Conservation (phyloP, 2,113 vertebrate species). For the Sebastes schlegelii region DNA sequence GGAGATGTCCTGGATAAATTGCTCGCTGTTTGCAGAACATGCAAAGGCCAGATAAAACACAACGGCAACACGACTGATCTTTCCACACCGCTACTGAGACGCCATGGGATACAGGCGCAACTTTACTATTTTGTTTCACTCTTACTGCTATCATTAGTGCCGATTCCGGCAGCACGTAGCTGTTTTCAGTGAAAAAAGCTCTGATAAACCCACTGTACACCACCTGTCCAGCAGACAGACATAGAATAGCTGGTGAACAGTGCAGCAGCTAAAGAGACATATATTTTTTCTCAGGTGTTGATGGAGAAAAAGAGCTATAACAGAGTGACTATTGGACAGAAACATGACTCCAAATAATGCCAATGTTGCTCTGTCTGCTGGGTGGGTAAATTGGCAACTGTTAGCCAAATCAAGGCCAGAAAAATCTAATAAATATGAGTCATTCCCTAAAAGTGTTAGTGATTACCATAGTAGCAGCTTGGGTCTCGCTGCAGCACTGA, state of each 20-base stretch:
- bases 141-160: not conserved
- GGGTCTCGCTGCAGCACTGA: not conserved
- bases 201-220: not conserved
- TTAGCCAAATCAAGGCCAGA: not conserved
- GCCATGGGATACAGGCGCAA: too few species aligned
- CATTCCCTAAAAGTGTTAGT: constrained; percentile 3
- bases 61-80: too few species aligned
- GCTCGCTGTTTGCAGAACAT: too few species aligned
- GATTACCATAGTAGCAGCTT: not conserved
- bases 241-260: not conserved
- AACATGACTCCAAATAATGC: not conserved
- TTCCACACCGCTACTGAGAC: too few species aligned
- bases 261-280: not conserved
- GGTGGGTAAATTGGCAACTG: not conserved
- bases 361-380: not conserved
- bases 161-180: not conserved
- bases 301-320: not conserved
- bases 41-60: too few species aligned
- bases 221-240: not conserved
- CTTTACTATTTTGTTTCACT: not conserved
- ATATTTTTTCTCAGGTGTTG: not conserved
- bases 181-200: not conserved
- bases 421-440: not conserved
- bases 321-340: not conserved
- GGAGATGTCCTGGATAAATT: too few species aligned